Evolutionary conservation across 2,888 invertebrate species (phyloP).

Genomic region (Chymomyza amoena): DNA sequence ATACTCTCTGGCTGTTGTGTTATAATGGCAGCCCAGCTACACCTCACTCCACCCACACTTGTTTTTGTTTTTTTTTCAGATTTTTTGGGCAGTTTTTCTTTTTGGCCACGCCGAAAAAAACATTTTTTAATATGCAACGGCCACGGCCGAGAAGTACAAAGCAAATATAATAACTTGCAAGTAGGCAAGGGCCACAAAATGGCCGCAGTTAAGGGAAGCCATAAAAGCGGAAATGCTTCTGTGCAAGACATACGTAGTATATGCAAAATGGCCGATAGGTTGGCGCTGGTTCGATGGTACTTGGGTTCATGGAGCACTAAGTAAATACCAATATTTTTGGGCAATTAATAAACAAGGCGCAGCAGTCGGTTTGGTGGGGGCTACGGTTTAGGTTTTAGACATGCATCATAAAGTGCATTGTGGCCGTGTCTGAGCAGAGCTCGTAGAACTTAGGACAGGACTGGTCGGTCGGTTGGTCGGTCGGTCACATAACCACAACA

Average conservation of each 20-base stretch:
- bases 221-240: neutral
- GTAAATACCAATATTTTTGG: constrained; percentile 62
- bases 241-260: neutral
- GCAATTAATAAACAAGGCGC: neutral
- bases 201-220: neutral
- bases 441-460: neutral
- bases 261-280: neutral
- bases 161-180: constrained; percentile 74
- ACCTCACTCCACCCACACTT: too few species aligned
- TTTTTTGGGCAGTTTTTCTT: constrained; percentile 39
- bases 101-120: neutral
- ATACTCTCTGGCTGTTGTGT: constrained; percentile 55
- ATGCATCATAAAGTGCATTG: constrained; percentile 69
- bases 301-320: constrained; percentile 45
- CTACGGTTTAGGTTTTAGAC: constrained; percentile 29
- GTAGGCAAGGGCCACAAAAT: constrained; percentile 45
- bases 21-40: constrained; percentile 27
- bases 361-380: neutral
- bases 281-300: neutral
- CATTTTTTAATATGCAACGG: constrained; percentile 67
- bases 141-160: constrained; percentile 64
- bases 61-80: neutral
- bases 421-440: constrained; percentile 24
- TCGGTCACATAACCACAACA: neutral
- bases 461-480: neutral